Base-by-base conservation (phyloP, 2,113 vertebrate genomes). In the Leptosomus discolor region DNA sequence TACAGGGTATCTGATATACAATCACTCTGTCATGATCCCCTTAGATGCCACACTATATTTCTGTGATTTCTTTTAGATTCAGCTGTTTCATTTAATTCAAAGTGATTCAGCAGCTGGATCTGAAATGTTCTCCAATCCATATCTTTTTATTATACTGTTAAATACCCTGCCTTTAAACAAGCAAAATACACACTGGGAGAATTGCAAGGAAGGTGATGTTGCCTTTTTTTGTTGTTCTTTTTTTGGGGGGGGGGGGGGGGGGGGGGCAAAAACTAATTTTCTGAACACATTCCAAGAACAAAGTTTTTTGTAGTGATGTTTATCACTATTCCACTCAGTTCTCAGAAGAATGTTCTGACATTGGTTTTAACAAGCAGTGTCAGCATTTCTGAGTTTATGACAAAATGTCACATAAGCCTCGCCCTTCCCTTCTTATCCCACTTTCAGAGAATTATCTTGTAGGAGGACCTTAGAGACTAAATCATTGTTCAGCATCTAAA, bases 231-330 rank as follows among this genome's bases (percentile, higher is more conserved):
- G 10, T 39, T 10, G 27, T 5, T 13, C 24, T 76, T 50, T 45
- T 37, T 73, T 30, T 2, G 0, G 2, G 0, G 4, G 6, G 10
- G 1, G n/a, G n/a, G n/a, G n/a, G n/a, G n/a, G n/a, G n/a, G n/a
- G n/a, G n/a, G n/a, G n/a, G n/a, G n/a, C n/a, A n/a, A n/a, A n/a
- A n/a, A n/a, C n/a, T n/a, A n/a, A n/a, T n/a, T n/a, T 78, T 93
- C 73, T 10, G 50, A 85, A 53, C 7, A 30, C 23, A 50, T 85
- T 93, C 23, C 54, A 88, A 53, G 15, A 85, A 85, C 51, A 69
- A 92, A 16, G 6, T 50, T 95, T 82, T 86, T 17, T 48, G 16
- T 76, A 71, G 30, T 36, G 57, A 26, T 36, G 26, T 86, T 96
- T 96, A 68, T 75, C 3, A 5, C 16, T 90, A 26, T 48, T 94